These are phyloP conservation scores for Atopsyche davidsoni DNA, from an alignment of 1,140 invertebrate species.

Conservation along the genomic window DNA sequence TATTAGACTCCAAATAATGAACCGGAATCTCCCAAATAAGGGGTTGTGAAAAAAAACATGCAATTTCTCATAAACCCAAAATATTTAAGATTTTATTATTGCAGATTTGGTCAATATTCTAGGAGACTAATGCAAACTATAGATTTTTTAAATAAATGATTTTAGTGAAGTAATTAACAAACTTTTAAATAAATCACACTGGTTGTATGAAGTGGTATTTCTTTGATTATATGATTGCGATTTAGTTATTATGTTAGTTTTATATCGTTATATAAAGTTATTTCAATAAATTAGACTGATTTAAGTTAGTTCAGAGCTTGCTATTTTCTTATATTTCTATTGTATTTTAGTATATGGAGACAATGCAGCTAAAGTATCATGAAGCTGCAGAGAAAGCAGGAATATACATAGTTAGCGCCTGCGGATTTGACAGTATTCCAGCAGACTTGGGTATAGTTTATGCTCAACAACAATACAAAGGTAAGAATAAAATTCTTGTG, in stretches of 20 bases:
- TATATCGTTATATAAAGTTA: conserved; percentile 15
- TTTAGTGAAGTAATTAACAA: too few species aligned
- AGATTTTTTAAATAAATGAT: too few species aligned
- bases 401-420: conserved; percentile 82
- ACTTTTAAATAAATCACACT: too few species aligned
- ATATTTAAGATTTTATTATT: too few species aligned
- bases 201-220: not conserved
- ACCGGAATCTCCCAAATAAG: too few species aligned
- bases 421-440: conserved; percentile 87
- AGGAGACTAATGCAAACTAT: too few species aligned
- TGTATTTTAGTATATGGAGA: conserved; percentile 70
- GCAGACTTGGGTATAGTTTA: conserved; percentile 76
- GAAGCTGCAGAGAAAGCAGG: conserved; percentile 68
- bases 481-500: conserved; percentile 35
- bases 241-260: conserved; percentile 5
- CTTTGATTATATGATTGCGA: not conserved
- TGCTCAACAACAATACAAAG: conserved; percentile 67
- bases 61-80: too few species aligned
- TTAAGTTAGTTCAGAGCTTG: not conserved
- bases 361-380: conserved; percentile 76
- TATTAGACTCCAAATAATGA: too few species aligned
- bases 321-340: not conserved
- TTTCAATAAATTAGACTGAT: not conserved
- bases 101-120: too few species aligned
- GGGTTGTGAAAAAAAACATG: too few species aligned